These are phyloP conservation scores for Lepidonotus clava DNA, from an alignment of 2,888 invertebrate species.

Conservation along the genomic window DNA sequence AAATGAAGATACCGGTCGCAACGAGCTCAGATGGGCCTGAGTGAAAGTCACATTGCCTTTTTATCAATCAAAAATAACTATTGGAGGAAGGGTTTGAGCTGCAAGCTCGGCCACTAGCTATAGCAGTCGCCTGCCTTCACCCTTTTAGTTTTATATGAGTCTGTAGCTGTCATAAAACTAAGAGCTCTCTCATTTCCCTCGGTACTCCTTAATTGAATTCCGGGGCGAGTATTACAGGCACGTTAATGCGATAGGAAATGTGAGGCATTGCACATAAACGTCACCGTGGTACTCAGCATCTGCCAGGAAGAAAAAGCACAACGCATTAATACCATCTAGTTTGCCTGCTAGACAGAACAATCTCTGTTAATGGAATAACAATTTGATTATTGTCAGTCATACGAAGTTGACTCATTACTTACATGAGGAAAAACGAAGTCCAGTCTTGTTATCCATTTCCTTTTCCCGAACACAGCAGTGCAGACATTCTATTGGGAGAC, in stretches of 20 bases:
- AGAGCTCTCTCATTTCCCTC: conserved; percentile 1
- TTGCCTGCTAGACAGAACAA: conserved; percentile 2
- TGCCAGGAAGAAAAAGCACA: conserved; percentile 11
- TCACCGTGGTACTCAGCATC: background rate
- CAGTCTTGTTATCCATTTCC: too few relatives aligned
- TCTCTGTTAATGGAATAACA: conserved; percentile 47
- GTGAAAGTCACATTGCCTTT: too few relatives aligned
- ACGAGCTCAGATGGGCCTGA: too few relatives aligned
- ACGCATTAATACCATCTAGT: background rate
- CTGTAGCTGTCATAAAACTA: conserved; percentile 15
- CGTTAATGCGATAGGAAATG: background rate
- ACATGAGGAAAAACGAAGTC: background rate
- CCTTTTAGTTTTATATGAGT: background rate
- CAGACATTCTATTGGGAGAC: too few relatives aligned
- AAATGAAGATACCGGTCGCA: too few relatives aligned
- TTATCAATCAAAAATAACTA: too few relatives aligned
- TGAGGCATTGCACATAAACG: conserved; percentile 14
- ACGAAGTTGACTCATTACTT: background rate
- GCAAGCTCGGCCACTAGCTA: too few relatives aligned
- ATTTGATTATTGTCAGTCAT: conserved; percentile 41
- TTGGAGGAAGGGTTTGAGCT: too few relatives aligned
- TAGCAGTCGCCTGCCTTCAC: too few relatives aligned
- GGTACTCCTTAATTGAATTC: conserved; percentile 31
- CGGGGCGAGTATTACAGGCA: background rate
- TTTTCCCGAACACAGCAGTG: too few relatives aligned